Conservation (phyloP, 2,113 vertebrate genomes). For the Pipa parva region DNA sequence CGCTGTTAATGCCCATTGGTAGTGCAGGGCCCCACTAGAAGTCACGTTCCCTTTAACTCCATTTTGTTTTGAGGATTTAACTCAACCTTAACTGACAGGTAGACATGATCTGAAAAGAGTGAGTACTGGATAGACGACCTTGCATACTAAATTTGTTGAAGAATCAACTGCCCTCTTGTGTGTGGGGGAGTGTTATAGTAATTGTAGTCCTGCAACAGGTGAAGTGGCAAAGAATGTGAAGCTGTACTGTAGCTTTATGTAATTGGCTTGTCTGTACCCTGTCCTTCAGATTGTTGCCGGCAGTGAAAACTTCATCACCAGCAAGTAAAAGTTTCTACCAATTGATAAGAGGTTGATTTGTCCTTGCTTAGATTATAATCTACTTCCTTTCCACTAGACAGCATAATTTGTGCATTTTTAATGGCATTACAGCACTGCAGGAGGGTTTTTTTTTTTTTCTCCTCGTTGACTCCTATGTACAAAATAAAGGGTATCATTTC, state of each 20-base stretch:
- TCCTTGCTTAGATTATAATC: neutral
- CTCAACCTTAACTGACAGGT: too few species aligned
- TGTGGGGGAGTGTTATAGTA: too few species aligned
- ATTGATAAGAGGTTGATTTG: neutral
- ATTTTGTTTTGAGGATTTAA: too few species aligned
- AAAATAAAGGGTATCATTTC: neutral
- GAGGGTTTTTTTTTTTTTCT: neutral
- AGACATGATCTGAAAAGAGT: too few species aligned
- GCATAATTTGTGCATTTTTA: neutral
- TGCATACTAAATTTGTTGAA: too few species aligned
- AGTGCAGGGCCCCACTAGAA: too few species aligned
- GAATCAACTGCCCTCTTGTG: too few species aligned
- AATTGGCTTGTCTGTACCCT: neutral
- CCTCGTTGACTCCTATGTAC: neutral
- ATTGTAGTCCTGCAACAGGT: neutral
- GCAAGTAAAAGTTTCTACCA: neutral
- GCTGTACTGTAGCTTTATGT: neutral
- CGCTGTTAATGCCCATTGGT: too few species aligned
- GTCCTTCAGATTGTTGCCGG: neutral
- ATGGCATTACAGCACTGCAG: neutral
- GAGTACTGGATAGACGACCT: too few species aligned
- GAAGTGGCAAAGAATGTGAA: neutral
- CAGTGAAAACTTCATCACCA: constrained; percentile 5
- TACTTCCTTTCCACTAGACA: neutral
- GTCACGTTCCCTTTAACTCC: too few species aligned